These are phyloP conservation scores for Monoplex corrugatus DNA, from an alignment of 2,888 invertebrate species.

Conservation along the genomic window DNA sequence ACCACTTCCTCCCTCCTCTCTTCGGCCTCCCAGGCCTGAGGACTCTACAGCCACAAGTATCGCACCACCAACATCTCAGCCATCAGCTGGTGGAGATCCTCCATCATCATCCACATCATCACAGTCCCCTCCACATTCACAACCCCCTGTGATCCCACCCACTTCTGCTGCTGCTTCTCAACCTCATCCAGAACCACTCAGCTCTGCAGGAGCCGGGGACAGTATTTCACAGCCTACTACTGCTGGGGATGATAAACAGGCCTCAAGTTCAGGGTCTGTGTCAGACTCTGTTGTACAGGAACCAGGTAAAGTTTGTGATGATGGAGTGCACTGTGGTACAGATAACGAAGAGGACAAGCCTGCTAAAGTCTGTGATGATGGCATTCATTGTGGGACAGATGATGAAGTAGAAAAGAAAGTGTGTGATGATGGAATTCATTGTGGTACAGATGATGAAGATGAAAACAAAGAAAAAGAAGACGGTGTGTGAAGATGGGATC, in stretches of 20 bases:
- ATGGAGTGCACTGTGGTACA: slow-evolving; percentile 67
- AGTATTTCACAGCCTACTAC: not conserved
- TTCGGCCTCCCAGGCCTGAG: not conserved
- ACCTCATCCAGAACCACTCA: not conserved
- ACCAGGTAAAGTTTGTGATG: slow-evolving; percentile 54
- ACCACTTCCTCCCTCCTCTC: not conserved
- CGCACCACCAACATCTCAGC: not conserved
- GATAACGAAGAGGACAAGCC: slow-evolving; percentile 56
- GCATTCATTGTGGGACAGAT: slow-evolving; percentile 58
- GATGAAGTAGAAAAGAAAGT: slow-evolving; percentile 55
- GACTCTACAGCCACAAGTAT: slow-evolving; percentile 41
- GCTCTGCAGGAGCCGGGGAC: not conserved
- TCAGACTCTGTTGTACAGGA: not conserved
- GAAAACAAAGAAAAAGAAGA: slow-evolving; percentile 51
- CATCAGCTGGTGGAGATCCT: not conserved
- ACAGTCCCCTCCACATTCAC: slow-evolving; percentile 43
- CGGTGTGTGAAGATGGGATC: slow-evolving; percentile 63
- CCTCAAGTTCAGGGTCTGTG: not conserved
- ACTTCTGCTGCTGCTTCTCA: not conserved
- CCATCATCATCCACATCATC: not conserved
- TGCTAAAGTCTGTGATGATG: slow-evolving; percentile 54
- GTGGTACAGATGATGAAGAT: slow-evolving; percentile 61
- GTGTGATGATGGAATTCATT: slow-evolving; percentile 62
- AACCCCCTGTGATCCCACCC: not conserved
- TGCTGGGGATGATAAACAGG: not conserved